Evolutionary conservation across 1,140 invertebrate species (phyloP), one percentile per base, ranked within the genome.

Genomic region (Anoplophora glabripennis): DNA sequence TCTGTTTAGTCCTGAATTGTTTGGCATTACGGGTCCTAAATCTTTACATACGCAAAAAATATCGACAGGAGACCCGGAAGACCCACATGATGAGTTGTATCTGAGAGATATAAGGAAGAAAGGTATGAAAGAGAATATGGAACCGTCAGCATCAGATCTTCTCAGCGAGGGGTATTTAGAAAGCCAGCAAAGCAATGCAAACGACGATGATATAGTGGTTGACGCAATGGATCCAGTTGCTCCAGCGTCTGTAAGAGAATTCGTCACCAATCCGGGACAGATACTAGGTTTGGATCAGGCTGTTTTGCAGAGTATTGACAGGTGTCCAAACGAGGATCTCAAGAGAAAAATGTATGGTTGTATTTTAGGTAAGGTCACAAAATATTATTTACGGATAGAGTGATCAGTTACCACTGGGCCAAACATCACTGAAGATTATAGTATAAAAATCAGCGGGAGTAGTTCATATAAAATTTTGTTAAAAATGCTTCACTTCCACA

Each of bases 321-420:
- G 89, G 69, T 96, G 93, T 79, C 84, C 84, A 4, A 87, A 81
- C 18, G 94, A 96, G 59, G 94, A 98, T 64, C 77, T 96, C 36
- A 96, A 95, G 77, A 80, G 90, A 15, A 93, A 94, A 78, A 95
- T 98, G 93, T 96, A 94, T 69, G 92, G 89, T 52, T 93, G 89
- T 70, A 91, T 98, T 61, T 77, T 98, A 9, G 47, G 47, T 37
- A 34, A 35, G 11, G 2, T 5, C 21, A 3, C 21, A 28, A 28
- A 28, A 28, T 28, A 28, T 28, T n/a, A n/a, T n/a, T n/a, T n/a
- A n/a, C n/a, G n/a, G n/a, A n/a, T n/a, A n/a, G n/a, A n/a, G n/a
- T n/a, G n/a, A n/a, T n/a, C n/a, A n/a, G n/a, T n/a, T n/a, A n/a
- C n/a, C n/a, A n/a, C n/a, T n/a, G n/a, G n/a, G n/a, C n/a, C n/a